Percentiles rank a stretch among this genome's conserved stretches.
phyloP scores from a whole-genome alignment of 2,797 vertebrate species.

The Rhinella marina region DNA sequence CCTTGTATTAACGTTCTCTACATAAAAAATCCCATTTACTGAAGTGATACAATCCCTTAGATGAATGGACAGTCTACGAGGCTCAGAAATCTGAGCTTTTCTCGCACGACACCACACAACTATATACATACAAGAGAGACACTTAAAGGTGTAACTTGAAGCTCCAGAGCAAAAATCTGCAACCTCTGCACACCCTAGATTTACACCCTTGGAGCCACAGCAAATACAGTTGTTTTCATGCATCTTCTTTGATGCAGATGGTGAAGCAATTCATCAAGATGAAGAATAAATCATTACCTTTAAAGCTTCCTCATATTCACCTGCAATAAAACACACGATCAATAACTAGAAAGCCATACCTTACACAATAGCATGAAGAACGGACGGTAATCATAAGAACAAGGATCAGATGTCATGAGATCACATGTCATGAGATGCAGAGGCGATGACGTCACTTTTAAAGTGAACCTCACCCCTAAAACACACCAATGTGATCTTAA shows the following conservation, averaged over 20 bases:
- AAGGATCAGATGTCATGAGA: not conserved
- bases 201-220: not conserved
- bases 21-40: too few species aligned
- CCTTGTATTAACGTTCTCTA: too few species aligned
- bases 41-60: too few species aligned
- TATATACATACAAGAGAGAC: not conserved
- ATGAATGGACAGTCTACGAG: too few species aligned
- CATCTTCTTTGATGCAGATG: not conserved
- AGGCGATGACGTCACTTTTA: not conserved
- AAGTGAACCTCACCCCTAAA: not conserved
- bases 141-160: too few species aligned
- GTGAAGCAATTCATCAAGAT: not conserved
- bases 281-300: slow-evolving; percentile 80
- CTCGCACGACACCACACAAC: too few species aligned
- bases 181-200: too few species aligned
- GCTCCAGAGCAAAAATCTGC: too few species aligned
- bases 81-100: too few species aligned
- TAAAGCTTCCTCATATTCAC: slow-evolving; percentile 96
- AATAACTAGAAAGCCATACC: not conserved
- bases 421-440: not conserved
- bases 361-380: not conserved
- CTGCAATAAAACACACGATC: slow-evolving; percentile 71
- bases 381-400: not conserved
- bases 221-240: not conserved
- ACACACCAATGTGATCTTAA: not conserved